Base-by-base conservation (phyloP, 2,888 invertebrate species). In the Eremobia ochroleuca region DNA sequence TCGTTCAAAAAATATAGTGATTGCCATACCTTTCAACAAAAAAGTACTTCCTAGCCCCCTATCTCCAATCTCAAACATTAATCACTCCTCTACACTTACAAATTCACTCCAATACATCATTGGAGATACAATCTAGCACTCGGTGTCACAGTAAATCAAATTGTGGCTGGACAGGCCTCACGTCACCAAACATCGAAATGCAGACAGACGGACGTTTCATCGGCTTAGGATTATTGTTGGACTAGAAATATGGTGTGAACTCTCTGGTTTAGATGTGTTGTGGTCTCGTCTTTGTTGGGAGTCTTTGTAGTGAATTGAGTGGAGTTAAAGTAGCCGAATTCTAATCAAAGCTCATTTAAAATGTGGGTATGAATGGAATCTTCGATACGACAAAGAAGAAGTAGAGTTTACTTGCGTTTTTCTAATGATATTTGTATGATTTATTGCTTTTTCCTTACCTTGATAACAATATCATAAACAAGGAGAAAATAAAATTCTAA, bases 121-220 rank as follows among this genome's bases (percentile, higher is more conserved):
- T 72, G 64, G 11, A 68, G 88, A 85, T 87, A 85, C 82, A 73
- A 84, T 85, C 85, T 85, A 78, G 79, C 82, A 76, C 82, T 82
- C 69, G 66, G 64, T 80, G 81, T 82, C 85, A 82, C 88, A 77
- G 87, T 93, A 92, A 93, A 93, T 93, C 92, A 93, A 91, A 92
- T 90, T 87, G 88, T 79, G 78, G 79, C 79, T 79, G 83, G 92
- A 91, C 91, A 90, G 81, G 82, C 79, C 43, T 78, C 83, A 79
- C 82, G 89, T 91, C 90, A 88, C 85, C 83, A 66, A 72, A 79
- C 85, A 79, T 80, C 86, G 87, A 90, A 90, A 91, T 89, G 81
- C 83, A 88, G 90, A 90, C 87, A 87, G 87, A 88, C 85, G 79
- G 90, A 90, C 91, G 83, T 91, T 92, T 92, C 79, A 83, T 69